Evolutionary conservation across 2,888 invertebrate genomes (phyloP).

Genomic region (Cynaeus angustus): DNA sequence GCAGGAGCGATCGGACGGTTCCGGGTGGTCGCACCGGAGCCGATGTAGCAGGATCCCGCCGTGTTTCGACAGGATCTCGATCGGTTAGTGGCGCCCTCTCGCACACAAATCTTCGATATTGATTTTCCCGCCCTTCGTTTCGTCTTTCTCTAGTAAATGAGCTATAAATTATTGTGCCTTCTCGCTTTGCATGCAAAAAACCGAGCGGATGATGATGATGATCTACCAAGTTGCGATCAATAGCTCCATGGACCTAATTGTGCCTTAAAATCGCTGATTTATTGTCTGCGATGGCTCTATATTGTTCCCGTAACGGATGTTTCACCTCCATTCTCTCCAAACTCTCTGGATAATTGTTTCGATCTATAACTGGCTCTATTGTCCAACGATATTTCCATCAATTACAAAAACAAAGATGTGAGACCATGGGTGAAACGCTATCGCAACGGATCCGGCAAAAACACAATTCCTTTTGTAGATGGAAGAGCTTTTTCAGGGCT

Average conservation of each 20-base stretch:
- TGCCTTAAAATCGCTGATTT: slow-evolving; percentile 42
- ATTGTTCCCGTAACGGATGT: slow-evolving; percentile 45
- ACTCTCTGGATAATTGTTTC: slow-evolving; percentile 39
- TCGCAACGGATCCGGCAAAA: slow-evolving; percentile 23
- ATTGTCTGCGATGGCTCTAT: slow-evolving; percentile 34
- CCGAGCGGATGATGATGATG: slow-evolving; percentile 15
- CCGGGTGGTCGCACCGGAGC: slow-evolving; percentile 49
- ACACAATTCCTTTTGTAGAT: slow-evolving; percentile 16
- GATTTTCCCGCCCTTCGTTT: slow-evolving; percentile 69
- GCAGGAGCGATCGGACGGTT: slow-evolving; percentile 57
- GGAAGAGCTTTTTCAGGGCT: slow-evolving; percentile 14
- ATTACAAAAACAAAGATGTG: slow-evolving; percentile 38
- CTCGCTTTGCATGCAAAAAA: slow-evolving; percentile 57
- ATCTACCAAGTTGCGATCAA: slow-evolving; percentile 8
- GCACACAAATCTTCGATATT: slow-evolving; percentile 60
- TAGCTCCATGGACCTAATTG: slow-evolving; percentile 19
- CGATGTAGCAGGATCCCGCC: slow-evolving; percentile 56
- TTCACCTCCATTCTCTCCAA: slow-evolving; percentile 36
- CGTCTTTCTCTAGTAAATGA: slow-evolving; percentile 67
- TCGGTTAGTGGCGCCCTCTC: slow-evolving; percentile 62
- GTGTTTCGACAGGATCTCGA: slow-evolving; percentile 55
- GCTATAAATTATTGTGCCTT: slow-evolving; percentile 67
- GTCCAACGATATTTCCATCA: slow-evolving; percentile 35
- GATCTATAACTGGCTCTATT: slow-evolving; percentile 40
- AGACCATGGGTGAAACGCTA: slow-evolving; percentile 11